Percentiles rank a stretch among this genome's conserved stretches.
Evolutionary conservation across 2,113 vertebrate genomes (phyloP).

Genomic region (Hipposideros armiger): DNA sequence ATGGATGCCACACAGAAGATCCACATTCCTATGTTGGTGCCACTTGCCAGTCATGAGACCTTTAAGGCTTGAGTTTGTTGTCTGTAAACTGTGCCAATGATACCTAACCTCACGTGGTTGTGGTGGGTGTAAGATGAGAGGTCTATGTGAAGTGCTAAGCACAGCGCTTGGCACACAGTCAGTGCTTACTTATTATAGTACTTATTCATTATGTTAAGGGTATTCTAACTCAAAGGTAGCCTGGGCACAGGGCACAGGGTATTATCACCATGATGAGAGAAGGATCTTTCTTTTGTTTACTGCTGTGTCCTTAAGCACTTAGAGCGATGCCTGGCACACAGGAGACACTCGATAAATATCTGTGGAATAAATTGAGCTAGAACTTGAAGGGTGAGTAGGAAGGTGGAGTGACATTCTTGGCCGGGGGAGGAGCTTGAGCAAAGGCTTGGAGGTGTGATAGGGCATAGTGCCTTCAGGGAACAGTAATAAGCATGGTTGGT

Average conservation of each 20-base stretch:
- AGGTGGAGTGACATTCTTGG: not conserved
- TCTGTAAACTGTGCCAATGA: not conserved
- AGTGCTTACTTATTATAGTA: not conserved
- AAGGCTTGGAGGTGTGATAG: not conserved
- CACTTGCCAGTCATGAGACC: not conserved
- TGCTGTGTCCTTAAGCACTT: not conserved
- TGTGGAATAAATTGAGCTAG: not conserved
- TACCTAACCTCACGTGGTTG: not conserved
- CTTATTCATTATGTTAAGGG: not conserved
- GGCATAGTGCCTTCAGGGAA: not conserved
- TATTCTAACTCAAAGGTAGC: not conserved
- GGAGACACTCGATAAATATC: not conserved
- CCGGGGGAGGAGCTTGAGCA: not conserved
- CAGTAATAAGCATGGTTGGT: not conserved
- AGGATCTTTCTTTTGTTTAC: not conserved
- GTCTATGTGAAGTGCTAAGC: not conserved
- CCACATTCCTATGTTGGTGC: not conserved
- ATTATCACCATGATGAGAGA: not conserved
- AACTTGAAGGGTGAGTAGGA: not conserved
- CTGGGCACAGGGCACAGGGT: not conserved
- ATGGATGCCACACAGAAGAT: not conserved
- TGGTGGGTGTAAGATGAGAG: not conserved
- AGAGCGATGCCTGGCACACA: not conserved
- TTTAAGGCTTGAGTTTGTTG: not conserved
- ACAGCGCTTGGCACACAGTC: not conserved